Evolutionary conservation across 2,888 invertebrate species (phyloP).

Genomic region (Panzeria rudis): DNA sequence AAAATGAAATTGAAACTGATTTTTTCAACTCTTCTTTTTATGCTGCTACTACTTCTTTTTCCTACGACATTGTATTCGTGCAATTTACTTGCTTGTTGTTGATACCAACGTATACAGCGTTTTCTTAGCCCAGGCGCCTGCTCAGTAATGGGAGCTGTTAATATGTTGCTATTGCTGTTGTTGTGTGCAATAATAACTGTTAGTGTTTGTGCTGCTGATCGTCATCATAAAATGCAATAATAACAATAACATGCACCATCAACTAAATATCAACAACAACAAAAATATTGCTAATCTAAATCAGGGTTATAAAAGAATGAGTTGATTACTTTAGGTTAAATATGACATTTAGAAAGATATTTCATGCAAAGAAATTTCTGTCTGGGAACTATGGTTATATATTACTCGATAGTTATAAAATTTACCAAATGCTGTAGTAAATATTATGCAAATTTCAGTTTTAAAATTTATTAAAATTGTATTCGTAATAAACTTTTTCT

Average conservation of each 20-base stretch:
- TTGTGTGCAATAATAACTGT: slow-evolving; percentile 26
- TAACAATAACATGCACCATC: slow-evolving; percentile 33
- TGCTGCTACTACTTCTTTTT: background rate
- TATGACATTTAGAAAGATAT: no score
- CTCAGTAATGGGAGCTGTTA: slow-evolving; percentile 50
- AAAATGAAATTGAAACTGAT: slow-evolving; percentile 82
- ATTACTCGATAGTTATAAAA: no score
- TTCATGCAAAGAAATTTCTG: no score
- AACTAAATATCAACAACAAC: slow-evolving; percentile 32
- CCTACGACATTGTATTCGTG: slow-evolving; percentile 16
- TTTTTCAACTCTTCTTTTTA: slow-evolving; percentile 42
- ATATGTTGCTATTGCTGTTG: slow-evolving; percentile 7
- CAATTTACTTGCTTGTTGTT: slow-evolving; percentile 7
- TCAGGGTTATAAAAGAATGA: slow-evolving; percentile 8
- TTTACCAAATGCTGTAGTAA: no score
- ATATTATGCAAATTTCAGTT: no score
- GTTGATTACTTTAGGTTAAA: background rate
- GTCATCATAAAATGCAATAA: slow-evolving; percentile 40
- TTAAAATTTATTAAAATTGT: no score
- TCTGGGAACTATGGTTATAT: no score
- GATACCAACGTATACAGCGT: slow-evolving; percentile 27
- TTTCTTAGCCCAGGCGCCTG: slow-evolving; percentile 60
- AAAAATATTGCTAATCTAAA: background rate
- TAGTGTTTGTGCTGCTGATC: slow-evolving; percentile 32
- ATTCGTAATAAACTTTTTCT: no score